Evolutionary conservation across 1,140 invertebrate genomes (phyloP).

Genomic region (Drosophila bocqueti): DNA sequence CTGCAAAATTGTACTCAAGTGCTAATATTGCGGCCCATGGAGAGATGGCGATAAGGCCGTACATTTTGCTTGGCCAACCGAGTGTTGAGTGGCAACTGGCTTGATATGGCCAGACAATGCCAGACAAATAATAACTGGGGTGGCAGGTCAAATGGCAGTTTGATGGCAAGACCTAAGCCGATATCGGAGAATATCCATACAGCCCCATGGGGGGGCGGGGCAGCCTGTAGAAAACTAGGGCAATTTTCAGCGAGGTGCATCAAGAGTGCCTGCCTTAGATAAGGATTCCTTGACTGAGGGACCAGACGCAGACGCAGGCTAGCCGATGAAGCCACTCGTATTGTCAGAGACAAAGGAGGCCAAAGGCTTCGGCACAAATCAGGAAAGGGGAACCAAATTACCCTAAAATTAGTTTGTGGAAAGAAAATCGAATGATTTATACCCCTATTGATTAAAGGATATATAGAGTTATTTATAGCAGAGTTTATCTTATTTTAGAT

Average conservation of each 20-base stretch:
- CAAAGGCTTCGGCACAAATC: constrained; percentile 8
- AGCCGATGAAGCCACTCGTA: constrained; percentile 27
- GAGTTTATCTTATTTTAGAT: background rate
- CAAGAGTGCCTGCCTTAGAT: constrained; percentile 26
- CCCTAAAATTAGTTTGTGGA: constrained; percentile 20
- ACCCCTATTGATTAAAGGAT: background rate
- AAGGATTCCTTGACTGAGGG: background rate
- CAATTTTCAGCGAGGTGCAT: constrained; percentile 28
- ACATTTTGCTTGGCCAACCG: constrained; percentile 58
- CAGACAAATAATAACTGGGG: constrained; percentile 22
- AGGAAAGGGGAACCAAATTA: constrained; percentile 5
- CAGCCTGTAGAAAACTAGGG: constrained; percentile 22
- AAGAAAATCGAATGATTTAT: background rate
- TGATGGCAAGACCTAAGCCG: constrained; percentile 24
- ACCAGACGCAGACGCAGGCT: constrained; percentile 13
- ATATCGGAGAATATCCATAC: constrained; percentile 19
- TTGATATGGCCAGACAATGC: constrained; percentile 60
- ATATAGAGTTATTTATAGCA: background rate
- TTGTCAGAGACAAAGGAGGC: constrained; percentile 9
- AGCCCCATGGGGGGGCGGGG: background rate
- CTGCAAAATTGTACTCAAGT: constrained; percentile 74
- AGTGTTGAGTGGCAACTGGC: constrained; percentile 50
- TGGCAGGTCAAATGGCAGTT: constrained; percentile 16
- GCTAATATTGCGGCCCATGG: constrained; percentile 65
- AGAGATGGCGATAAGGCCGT: constrained; percentile 56